Base-by-base conservation (phyloP, 2,888 invertebrate genomes). In the Dendrolimus pini region DNA sequence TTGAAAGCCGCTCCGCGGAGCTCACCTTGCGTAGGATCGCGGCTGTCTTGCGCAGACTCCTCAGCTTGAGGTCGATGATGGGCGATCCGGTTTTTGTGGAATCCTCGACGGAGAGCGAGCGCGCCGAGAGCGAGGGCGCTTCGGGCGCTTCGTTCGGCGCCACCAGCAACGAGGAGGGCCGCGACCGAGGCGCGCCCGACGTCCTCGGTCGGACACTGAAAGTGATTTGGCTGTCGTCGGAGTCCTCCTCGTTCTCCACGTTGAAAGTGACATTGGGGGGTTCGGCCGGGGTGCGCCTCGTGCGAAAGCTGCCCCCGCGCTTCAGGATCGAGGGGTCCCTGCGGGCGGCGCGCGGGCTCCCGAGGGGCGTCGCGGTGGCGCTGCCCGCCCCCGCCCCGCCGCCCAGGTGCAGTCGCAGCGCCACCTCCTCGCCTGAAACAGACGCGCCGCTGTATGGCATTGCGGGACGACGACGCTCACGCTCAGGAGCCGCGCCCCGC, bases 191-290 rank as follows among this genome's bases (percentile, higher is more conserved):
- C 65, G 73, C 64, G 62, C 59, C 53, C 59, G 61, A 61, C 63
- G 65, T 67, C 10, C 72, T 71, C 41, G 77, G 75, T 7, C 79
- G 80, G 61, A 80, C 84, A 71, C 80, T 81, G 82, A 89, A 89
- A 60, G 89, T 84, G 79, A 90, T 87, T 72, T 85, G 90, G 41
- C 85, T 83, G 59, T 80, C 80, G 73, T 81, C 82, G 41, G 83
- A 80, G 67, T 83, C 83, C 54, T 82, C 78, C 69, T 89, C 90
- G 81, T 82, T 80, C 77, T 89, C 89, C 55, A 90, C 88, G 79
- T 77, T 83, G 80, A 91, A 91, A 70, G 88, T 89, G 77, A 91
- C 90, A 73, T 82, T 80, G 73, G 88, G 85, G 65, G 81, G 75
- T 64, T 77, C 77, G 61, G 65, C 67, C 63, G 63, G 68, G 61